Percentiles rank a stretch among this genome's conserved stretches.
These are phyloP conservation scores for Hippopotamyrus pictus DNA, from an alignment of 2,797 vertebrate species.

Conservation along the genomic window DNA sequence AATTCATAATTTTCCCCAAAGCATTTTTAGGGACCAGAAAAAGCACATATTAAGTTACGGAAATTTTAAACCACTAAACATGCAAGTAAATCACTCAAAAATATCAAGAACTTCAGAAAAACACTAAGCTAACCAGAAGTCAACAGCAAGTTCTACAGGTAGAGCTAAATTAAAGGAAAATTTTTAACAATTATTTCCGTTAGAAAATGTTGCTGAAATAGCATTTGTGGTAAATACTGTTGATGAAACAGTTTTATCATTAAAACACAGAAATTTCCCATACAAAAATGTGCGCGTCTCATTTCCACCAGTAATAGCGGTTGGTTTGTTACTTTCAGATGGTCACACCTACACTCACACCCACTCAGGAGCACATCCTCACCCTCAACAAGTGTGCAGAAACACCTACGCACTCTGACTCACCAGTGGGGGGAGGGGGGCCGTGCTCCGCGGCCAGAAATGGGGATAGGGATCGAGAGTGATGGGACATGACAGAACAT, in stretches of 20 bases:
- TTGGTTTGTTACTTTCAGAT: background rate
- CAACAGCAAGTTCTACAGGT: background rate
- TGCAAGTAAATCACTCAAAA: background rate
- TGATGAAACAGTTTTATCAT: background rate
- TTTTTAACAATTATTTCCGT: background rate
- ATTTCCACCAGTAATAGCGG: background rate
- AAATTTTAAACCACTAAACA: background rate
- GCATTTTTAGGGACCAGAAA: background rate
- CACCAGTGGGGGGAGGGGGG: background rate
- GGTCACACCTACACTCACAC: background rate
- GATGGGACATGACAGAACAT: background rate
- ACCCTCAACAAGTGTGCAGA: background rate
- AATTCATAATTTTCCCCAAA: background rate
- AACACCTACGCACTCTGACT: background rate
- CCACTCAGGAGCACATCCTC: background rate
- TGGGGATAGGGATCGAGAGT: background rate
- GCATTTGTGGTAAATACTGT: background rate
- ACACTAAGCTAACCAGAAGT: background rate
- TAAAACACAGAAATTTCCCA: background rate
- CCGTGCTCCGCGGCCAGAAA: background rate
- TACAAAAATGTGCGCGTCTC: background rate
- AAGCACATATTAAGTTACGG: background rate
- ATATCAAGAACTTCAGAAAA: background rate
- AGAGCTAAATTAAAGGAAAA: background rate
- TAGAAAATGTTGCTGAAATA: background rate